Evolutionary conservation across 2,888 invertebrate genomes (phyloP).

Genomic region (Noctua janthina): DNA sequence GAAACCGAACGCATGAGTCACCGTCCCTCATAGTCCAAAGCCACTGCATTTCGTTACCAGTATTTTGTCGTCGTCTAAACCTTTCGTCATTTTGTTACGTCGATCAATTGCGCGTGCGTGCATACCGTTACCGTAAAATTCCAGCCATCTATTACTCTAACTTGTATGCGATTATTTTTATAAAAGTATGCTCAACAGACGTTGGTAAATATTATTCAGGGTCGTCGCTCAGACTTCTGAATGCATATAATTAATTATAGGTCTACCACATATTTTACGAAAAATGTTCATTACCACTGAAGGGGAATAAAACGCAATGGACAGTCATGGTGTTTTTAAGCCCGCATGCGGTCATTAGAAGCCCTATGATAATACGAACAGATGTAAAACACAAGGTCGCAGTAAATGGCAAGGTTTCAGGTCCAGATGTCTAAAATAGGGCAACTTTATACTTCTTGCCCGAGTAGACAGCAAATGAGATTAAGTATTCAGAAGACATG

Average conservation of each 20-base stretch:
- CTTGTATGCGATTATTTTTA: constrained; percentile 42
- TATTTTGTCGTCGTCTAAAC: constrained; percentile 43
- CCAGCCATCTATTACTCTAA: constrained; percentile 50
- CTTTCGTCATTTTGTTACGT: constrained; percentile 61
- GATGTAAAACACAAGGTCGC: not conserved
- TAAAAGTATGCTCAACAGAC: constrained; percentile 37
- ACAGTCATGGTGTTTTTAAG: not conserved
- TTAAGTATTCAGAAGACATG: not conserved
- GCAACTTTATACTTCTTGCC: constrained; percentile 1
- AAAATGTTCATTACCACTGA: constrained; percentile 2
- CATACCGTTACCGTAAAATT: constrained; percentile 55
- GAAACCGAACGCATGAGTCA: constrained; percentile 42
- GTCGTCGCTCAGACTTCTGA: constrained; percentile 28
- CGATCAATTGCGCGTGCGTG: constrained; percentile 51
- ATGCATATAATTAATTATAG: constrained; percentile 33
- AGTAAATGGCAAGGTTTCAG: constrained; percentile 8
- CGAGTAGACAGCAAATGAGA: not conserved
- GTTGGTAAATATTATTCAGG: constrained; percentile 59
- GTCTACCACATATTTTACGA: not conserved
- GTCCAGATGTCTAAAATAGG: constrained; percentile 17
- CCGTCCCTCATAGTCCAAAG: constrained; percentile 22
- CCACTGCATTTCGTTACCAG: constrained; percentile 41
- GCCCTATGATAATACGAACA: constrained; percentile 2
- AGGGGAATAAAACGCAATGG: not conserved
- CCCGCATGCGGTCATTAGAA: not conserved